Base-by-base conservation (phyloP, 1,140 invertebrate species). In the Stratiolaelaps scimitus region DNA sequence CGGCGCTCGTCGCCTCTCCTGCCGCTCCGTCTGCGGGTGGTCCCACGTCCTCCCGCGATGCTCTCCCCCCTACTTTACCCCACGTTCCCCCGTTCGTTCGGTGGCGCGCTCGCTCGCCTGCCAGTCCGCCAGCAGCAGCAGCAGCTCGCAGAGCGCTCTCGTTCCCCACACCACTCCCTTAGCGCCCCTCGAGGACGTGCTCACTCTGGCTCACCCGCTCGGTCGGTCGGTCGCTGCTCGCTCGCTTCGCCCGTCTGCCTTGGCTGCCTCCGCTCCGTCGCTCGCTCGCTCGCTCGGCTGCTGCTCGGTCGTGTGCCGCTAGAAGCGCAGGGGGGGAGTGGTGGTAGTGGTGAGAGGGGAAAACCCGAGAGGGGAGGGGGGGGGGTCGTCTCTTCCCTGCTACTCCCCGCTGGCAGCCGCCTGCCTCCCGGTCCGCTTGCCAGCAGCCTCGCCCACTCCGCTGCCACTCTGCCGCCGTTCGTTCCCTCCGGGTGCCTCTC, bases 101-200 rank as follows among this genome's bases (percentile, higher is more conserved):
- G 2, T 26, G 13, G 53, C 34, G 13, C 53, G 53, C 23, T n/a
- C 47, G 19, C 19, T 28, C 19, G 47, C 47, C 47, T 48, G 47
- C 47, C 26, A 20, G 47, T 28, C 53, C 53, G 13, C 53, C 53
- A 60, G 15, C 15, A 15, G 17, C 10, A 40, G 34, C 34, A 40
- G n/a, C n/a, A n/a, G n/a, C n/a, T n/a, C n/a, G n/a, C n/a, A n/a
- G n/a, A n/a, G 34, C 4, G 34, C 34, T 4, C 10, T 40, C 34
- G 34, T 40, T 40, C 10, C 34, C 34, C 34, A 40, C 10, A 40
- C 34, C 34, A 40, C 34, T 60, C 26, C 53, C 20, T 48, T 15
- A 34, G 15, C 20, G 53, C 53, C 53, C 53, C 23, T 23, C 53
- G 53, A 60, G 53, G 53, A 60, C 53, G 53, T 60, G 53, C 53